phyloP scores from a whole-genome alignment of 2,888 invertebrate genomes.

The Prionchulus punctatus region DNA sequence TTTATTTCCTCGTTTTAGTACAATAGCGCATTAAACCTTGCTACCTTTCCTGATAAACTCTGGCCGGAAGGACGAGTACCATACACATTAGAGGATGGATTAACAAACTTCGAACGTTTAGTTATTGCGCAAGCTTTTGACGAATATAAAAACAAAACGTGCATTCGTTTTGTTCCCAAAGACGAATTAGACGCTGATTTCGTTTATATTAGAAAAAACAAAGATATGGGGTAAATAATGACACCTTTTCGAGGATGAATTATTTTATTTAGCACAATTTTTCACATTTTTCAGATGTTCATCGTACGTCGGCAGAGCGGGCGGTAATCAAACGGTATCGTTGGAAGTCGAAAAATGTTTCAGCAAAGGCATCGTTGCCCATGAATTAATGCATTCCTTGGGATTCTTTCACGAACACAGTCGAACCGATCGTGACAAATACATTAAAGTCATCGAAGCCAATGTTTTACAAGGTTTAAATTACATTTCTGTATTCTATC shows the following conservation, averaged over 20 bases:
- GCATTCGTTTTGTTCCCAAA: constrained; percentile 47
- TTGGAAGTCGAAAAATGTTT: constrained; percentile 40
- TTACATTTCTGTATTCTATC: background rate
- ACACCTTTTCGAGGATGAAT: no score
- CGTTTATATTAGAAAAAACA: constrained; percentile 42
- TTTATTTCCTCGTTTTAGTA: constrained; percentile 20
- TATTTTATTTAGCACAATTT: no score
- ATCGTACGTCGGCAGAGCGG: constrained; percentile 56
- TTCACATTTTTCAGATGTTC: constrained; percentile 44
- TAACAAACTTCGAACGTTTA: constrained; percentile 26
- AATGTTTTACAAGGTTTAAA: constrained; percentile 47
- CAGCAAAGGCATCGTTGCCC: constrained; percentile 47
- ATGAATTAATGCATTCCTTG: constrained; percentile 54
- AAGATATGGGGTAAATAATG: constrained; percentile 32
- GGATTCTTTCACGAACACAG: constrained; percentile 68
- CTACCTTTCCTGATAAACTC: constrained; percentile 30
- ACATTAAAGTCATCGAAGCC: constrained; percentile 53
- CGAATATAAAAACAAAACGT: constrained; percentile 47
- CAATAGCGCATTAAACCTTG: constrained; percentile 28
- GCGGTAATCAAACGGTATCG: constrained; percentile 56
- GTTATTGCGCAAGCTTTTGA: constrained; percentile 44
- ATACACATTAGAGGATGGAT: constrained; percentile 28
- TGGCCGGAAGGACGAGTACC: constrained; percentile 27
- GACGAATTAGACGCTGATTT: constrained; percentile 43
- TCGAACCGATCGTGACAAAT: constrained; percentile 56